phyloP scores from a whole-genome alignment of 1,140 invertebrate genomes.

The Brachionus rotundiformis region DNA sequence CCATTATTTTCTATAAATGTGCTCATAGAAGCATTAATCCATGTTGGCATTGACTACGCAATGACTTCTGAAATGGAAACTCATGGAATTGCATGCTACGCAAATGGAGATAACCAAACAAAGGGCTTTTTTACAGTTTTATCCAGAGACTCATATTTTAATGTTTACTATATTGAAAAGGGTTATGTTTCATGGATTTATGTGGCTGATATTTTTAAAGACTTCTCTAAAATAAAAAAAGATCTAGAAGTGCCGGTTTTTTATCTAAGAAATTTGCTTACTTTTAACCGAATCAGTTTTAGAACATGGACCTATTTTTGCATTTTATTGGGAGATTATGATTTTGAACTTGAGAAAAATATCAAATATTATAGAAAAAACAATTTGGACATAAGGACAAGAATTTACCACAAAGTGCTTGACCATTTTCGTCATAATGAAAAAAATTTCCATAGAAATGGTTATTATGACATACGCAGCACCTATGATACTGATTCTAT shows the following conservation, averaged over 20 bases:
- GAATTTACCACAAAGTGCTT: not conserved
- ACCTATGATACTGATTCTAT: not conserved
- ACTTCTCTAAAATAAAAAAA: not conserved
- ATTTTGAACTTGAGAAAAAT: conserved; percentile 1
- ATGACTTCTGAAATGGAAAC: not conserved
- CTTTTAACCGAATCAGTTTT: not conserved
- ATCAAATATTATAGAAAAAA: not conserved
- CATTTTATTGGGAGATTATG: not conserved
- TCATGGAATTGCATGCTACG: not conserved
- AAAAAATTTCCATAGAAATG: not conserved
- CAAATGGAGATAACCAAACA: not conserved
- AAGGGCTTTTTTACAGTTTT: conserved; percentile 4
- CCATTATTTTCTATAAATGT: not conserved
- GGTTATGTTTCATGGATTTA: conserved; percentile 32
- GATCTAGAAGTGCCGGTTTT: not conserved
- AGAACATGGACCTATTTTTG: conserved; percentile 10
- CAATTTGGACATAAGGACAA: not conserved
- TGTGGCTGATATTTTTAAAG: conserved; percentile 9
- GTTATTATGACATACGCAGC: not conserved
- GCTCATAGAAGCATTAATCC: not conserved
- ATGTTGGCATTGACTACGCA: not conserved
- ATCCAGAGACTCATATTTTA: not conserved
- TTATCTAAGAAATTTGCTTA: conserved; percentile 5
- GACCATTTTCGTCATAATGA: not conserved
- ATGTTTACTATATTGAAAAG: conserved; percentile 26